Evolutionary conservation across 2,797 vertebrate species (phyloP), one percentile per base, ranked within the genome.

Genomic region (Anniella stebbinsi): DNA sequence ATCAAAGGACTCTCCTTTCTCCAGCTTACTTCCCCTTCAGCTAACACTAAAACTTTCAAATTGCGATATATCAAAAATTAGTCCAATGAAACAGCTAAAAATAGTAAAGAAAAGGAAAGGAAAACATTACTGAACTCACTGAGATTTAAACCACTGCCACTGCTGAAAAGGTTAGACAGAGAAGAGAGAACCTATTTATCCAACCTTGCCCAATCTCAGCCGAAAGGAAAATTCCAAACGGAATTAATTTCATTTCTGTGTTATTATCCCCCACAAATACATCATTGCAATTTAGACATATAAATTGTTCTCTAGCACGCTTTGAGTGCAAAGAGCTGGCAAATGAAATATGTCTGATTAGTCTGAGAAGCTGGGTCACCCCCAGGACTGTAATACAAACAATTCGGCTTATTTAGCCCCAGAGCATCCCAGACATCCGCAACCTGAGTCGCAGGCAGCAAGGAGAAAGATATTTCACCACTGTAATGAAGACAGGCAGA

Each of bases 401-500:
- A 94, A 86, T 66, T 38, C 86, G 66, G 92, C 54, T 95, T 94
- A 93, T 89, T 91, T 5, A 90, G 86, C 66, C 92, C 85, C 60
- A 82, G 94, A 95, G 95, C 92, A 89, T 73, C 75, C 48, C 2
- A 91, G 86, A 51, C 45, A 17, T 92, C 86, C 18, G 48, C 45
- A 87, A 0, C 25, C 90, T 90, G 91, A 72, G 88, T 51, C 85
- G 33, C 86, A 86, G 54, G 67, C 87, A 92, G 70, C 89, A 38
- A 87, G 89, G 48, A 63, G 77, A 57, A 77, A 63, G 93, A 94
- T 87, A 80, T 91, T 94, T 93, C 84, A 36, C 77, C 86, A 92
- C 90, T 72, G 48, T 92, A 95, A 96, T 95, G 92, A 94, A 92
- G 92, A 82, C 91, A 80, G 92, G 95, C 94, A 96, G 89, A 93